These are phyloP conservation scores for Melangyna quadrimaculata DNA, from an alignment of 2,888 invertebrate genomes.

Conservation along the genomic window DNA sequence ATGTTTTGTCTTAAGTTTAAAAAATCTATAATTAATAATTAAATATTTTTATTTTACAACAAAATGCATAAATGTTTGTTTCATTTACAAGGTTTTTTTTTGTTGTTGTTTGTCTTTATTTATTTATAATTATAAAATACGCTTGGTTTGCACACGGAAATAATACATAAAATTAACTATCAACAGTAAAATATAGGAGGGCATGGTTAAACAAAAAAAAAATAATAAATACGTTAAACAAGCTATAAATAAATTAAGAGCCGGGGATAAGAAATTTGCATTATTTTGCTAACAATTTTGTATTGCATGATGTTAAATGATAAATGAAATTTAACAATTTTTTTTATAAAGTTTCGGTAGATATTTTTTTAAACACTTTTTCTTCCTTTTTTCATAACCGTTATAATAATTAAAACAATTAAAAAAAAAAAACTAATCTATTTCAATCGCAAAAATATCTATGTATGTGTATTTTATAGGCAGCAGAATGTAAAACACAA, in stretches of 20 bases:
- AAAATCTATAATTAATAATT: constrained; percentile 53
- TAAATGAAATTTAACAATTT: constrained; percentile 47
- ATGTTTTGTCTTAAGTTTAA: constrained; percentile 63
- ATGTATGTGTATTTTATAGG: constrained; percentile 78
- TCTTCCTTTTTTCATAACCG: constrained; percentile 39
- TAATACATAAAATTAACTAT: not conserved
- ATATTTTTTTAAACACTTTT: not conserved
- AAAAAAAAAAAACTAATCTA: constrained; percentile 38
- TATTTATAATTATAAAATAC: not conserved
- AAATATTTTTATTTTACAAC: constrained; percentile 72
- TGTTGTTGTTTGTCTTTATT: not conserved
- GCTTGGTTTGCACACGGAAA: constrained; percentile 51
- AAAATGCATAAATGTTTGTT: constrained; percentile 73
- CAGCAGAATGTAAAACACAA: constrained; percentile 81
- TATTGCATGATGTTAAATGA: constrained; percentile 40
- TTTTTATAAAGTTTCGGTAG: constrained; percentile 54
- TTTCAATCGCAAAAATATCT: constrained; percentile 50
- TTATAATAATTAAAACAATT: constrained; percentile 31
- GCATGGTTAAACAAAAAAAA: constrained; percentile 73
- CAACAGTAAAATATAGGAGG: constrained; percentile 69
- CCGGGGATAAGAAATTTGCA: constrained; percentile 14
- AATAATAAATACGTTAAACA: constrained; percentile 5
- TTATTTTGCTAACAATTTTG: constrained; percentile 21
- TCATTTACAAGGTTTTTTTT: constrained; percentile 44
- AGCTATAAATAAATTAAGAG: not conserved